Percentiles rank a stretch among this genome's conserved stretches.
These are phyloP conservation scores for Carabus problematicus DNA, from an alignment of 2,888 invertebrate species.

Conservation along the genomic window DNA sequence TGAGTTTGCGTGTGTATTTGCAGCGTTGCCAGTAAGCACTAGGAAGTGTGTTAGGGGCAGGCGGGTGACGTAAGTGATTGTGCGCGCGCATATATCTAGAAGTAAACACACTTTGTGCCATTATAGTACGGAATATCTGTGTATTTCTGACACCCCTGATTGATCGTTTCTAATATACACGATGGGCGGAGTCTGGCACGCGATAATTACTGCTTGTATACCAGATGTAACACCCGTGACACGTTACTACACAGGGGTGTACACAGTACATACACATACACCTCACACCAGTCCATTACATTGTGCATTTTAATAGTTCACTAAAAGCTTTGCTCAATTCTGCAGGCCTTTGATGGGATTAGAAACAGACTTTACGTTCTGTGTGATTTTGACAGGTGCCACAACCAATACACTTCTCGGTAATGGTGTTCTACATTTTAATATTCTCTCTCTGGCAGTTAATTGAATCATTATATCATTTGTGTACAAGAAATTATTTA, in stretches of 20 bases:
- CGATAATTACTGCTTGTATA: slow-evolving; percentile 39
- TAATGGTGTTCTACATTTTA: too few relatives aligned
- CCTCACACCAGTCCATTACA: slow-evolving; percentile 2
- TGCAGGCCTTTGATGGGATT: slow-evolving; percentile 37
- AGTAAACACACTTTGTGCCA: slow-evolving; percentile 31
- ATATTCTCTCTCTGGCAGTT: too few relatives aligned
- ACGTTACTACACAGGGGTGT: too few relatives aligned
- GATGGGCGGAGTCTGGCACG: slow-evolving; percentile 28
- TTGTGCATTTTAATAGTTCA: slow-evolving; percentile 12
- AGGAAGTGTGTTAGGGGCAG: too few relatives aligned
- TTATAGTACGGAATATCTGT: slow-evolving; percentile 34
- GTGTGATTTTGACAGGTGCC: slow-evolving; percentile 39
- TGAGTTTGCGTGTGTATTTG: too few relatives aligned
- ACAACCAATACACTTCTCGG: neutral
- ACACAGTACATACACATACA: neutral
- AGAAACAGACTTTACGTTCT: slow-evolving; percentile 26
- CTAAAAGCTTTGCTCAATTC: slow-evolving; percentile 12
- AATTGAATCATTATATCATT: too few relatives aligned
- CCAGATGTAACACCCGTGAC: slow-evolving; percentile 19
- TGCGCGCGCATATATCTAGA: slow-evolving; percentile 3
- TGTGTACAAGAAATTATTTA: too few relatives aligned
- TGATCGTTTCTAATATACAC: slow-evolving; percentile 41
- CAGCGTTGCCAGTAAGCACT: too few relatives aligned
- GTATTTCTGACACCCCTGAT: slow-evolving; percentile 39
- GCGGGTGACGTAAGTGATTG: neutral